phyloP scores from a whole-genome alignment of 2,797 vertebrate species.

The Falco novaeseelandiae region DNA sequence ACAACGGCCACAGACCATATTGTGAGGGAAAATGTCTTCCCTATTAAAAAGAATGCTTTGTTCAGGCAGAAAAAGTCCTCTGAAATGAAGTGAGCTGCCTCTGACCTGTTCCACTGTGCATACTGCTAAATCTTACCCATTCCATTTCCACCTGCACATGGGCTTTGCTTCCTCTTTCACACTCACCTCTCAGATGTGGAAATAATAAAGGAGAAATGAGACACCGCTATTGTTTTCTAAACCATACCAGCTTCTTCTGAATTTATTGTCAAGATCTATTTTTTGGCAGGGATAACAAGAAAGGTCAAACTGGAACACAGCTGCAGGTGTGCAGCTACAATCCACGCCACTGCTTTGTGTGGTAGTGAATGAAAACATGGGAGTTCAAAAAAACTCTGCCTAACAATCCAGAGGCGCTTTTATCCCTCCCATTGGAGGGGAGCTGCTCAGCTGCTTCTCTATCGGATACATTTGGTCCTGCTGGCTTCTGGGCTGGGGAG shows the following conservation, averaged over 20 bases:
- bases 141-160: neutral
- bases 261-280: conserved; percentile 48
- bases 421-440: conserved; percentile 3
- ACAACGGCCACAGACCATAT: neutral
- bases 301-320: conserved; percentile 32
- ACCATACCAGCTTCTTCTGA: neutral
- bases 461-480: neutral
- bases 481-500: neutral
- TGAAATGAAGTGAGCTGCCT: neutral
- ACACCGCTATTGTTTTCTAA: conserved; percentile 23
- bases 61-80: neutral
- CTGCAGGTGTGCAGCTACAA: conserved; percentile 51
- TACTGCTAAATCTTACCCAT: neutral
- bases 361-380: conserved; percentile 16
- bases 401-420: conserved; percentile 25
- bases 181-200: conserved; percentile 7
- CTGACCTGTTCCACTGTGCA: neutral
- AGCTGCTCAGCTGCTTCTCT: neutral
- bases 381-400: neutral
- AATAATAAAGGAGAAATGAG: conserved; percentile 31
- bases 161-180: neutral
- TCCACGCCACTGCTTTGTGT: neutral
- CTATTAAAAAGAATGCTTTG: neutral
- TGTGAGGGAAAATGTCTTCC: neutral
- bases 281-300: conserved; percentile 47